Evolutionary conservation across 2,797 vertebrate genomes (phyloP).

Genomic region (Mycteria americana): DNA sequence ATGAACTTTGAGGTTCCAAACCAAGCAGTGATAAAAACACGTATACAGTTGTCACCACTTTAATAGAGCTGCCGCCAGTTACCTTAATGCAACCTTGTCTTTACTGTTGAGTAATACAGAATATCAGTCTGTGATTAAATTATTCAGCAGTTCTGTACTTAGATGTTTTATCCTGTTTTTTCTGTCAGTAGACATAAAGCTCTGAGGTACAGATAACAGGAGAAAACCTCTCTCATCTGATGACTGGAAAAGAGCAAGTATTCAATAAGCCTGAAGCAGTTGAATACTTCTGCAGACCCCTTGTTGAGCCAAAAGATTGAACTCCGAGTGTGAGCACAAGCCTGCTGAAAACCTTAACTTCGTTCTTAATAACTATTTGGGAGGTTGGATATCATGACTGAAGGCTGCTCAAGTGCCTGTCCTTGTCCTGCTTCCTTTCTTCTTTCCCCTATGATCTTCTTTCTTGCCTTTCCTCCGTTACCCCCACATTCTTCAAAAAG

Average conservation of each 20-base stretch:
- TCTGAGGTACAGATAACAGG: not conserved
- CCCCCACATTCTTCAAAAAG: not conserved
- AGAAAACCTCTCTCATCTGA: not conserved
- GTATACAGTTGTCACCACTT: not conserved
- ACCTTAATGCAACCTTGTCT: not conserved
- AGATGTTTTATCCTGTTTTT: not conserved
- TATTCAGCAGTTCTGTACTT: not conserved
- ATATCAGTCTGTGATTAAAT: not conserved
- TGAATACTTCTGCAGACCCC: not conserved
- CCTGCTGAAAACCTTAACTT: not conserved
- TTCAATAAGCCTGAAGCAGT: not conserved
- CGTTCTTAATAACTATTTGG: not conserved
- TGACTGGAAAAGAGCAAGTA: not conserved
- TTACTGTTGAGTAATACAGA: not conserved
- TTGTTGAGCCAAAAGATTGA: not conserved
- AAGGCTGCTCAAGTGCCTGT: not conserved
- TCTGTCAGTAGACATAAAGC: not conserved
- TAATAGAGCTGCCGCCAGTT: not conserved
- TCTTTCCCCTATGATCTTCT: not conserved
- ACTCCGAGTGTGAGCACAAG: not conserved
- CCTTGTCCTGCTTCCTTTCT: not conserved
- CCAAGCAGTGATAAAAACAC: not conserved
- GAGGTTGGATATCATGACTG: not conserved
- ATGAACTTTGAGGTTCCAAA: not conserved
- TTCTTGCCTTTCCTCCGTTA: not conserved